These are phyloP conservation scores for Orthosia gothica DNA, from an alignment of 2,888 invertebrate genomes.

Conservation along the genomic window DNA sequence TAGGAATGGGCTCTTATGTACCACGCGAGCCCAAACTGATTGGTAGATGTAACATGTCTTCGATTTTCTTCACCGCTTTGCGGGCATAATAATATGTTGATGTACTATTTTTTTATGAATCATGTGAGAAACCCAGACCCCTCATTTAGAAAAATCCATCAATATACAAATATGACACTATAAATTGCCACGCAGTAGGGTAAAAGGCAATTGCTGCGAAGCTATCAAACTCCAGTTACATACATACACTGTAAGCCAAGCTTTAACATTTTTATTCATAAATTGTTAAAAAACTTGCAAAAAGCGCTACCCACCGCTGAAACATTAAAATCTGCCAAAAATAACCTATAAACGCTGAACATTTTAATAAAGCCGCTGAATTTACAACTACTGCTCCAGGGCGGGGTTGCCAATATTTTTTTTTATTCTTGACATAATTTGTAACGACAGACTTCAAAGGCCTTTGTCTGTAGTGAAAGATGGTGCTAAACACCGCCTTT, in stretches of 20 bases:
- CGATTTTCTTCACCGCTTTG: no score
- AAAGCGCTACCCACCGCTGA: neutral
- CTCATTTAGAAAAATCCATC: no score
- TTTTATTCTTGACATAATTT: conserved; percentile 72
- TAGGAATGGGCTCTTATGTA: no score
- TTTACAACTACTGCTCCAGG: conserved; percentile 64
- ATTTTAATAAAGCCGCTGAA: conserved; percentile 57
- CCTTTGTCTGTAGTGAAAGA: conserved; percentile 36
- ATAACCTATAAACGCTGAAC: conserved; percentile 32
- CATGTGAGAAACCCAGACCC: no score
- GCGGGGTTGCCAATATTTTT: conserved; percentile 71
- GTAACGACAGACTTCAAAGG: conserved; percentile 39
- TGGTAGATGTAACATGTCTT: no score
- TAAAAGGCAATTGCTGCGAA: no score
- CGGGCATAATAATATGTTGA: no score
- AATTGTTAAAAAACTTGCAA: neutral
- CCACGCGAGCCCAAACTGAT: no score
- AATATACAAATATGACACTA: no score
- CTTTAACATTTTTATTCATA: neutral
- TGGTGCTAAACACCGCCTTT: conserved; percentile 46
- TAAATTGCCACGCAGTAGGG: no score
- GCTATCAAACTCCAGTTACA: no score
- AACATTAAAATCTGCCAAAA: conserved; percentile 24
- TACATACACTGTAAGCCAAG: neutral
- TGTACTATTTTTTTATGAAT: no score